phyloP scores from a whole-genome alignment of 2,113 vertebrate genomes.

The Microcebus tavaratra region DNA sequence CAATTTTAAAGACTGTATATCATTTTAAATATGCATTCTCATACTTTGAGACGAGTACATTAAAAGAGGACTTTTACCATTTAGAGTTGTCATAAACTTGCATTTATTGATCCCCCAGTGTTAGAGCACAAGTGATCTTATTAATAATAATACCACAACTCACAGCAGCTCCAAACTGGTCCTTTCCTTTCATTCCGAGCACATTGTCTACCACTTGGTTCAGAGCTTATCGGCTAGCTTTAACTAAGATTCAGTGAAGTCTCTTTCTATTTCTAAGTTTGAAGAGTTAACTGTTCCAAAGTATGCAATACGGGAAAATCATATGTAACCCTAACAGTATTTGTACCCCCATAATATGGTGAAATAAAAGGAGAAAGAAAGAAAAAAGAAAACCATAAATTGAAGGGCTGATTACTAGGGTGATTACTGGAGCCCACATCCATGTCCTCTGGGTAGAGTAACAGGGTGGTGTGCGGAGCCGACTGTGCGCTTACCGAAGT shows the following conservation, averaged over 20 bases:
- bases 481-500: not conserved
- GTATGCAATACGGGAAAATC: not conserved
- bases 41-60: not conserved
- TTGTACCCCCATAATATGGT: no score
- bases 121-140: not conserved
- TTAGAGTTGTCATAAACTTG: not conserved
- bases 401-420: not conserved
- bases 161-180: not conserved
- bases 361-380: no score
- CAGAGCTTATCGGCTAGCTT: not conserved
- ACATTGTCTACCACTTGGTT: not conserved
- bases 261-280: not conserved
- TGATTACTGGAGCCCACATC: not conserved
- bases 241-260: not conserved
- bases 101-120: not conserved
- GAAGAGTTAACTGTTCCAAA: slow-evolving; percentile 30
- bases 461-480: not conserved
- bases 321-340: no score
- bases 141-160: not conserved
- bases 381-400: not conserved
- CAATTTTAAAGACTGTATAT: not conserved
- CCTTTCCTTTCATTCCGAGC: not conserved
- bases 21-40: slow-evolving; percentile 30
- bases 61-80: slow-evolving; percentile 1
- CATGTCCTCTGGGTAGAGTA: no score